Conservation (phyloP, 2,113 vertebrate species). For the Laticauda colubrina region DNA sequence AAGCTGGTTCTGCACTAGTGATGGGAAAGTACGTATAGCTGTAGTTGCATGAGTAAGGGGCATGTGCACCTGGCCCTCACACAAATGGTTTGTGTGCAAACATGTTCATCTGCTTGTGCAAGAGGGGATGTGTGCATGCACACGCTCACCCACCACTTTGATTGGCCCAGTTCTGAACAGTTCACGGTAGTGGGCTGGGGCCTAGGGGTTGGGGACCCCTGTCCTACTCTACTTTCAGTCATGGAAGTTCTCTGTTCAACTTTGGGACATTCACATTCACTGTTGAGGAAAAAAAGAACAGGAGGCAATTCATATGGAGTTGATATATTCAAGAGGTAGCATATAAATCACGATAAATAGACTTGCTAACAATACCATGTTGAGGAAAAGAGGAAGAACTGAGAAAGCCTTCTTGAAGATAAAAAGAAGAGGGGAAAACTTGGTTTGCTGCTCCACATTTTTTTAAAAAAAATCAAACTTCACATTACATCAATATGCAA, state of each 20-base stretch:
- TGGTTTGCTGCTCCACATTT: background rate
- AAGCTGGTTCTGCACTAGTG: too few species aligned
- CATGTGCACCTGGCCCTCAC: too few species aligned
- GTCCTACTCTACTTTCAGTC: background rate
- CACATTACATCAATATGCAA: background rate
- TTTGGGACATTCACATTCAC: background rate
- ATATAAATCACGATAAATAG: background rate
- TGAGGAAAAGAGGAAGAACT: background rate
- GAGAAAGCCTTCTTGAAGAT: background rate
- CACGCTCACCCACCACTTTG: too few species aligned
- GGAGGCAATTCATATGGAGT: background rate
- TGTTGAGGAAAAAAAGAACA: background rate
- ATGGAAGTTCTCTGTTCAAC: background rate
- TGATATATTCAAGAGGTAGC: background rate
- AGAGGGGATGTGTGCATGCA: too few species aligned
- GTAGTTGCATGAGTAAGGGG: too few species aligned
- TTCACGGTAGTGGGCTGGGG: background rate
- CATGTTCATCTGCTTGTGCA: too few species aligned
- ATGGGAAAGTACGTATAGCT: fast-evolving
- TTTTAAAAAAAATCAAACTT: background rate
- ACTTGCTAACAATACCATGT: background rate
- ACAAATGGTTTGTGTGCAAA: too few species aligned
- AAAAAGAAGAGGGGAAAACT: background rate
- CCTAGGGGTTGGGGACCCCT: background rate
- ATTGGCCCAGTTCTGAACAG: too few species aligned